Conservation (phyloP, 2,113 vertebrate genomes). For the Hemiscyllium ocellatum region DNA sequence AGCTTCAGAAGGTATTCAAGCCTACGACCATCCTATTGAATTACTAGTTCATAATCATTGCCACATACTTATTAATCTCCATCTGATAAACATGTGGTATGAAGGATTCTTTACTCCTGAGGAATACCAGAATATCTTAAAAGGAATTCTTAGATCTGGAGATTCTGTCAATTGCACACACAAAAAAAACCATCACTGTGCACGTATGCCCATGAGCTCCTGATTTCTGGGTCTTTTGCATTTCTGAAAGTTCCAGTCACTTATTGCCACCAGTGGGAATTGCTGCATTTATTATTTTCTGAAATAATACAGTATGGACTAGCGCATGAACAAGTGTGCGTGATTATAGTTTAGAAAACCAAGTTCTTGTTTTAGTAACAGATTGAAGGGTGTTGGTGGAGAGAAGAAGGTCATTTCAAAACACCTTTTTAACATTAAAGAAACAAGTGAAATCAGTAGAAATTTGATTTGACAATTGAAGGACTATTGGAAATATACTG, state of each 20-base stretch:
- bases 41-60: neutral
- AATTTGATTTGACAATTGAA: neutral
- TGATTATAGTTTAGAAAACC: neutral
- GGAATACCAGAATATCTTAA: slow-evolving; percentile 9
- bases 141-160: neutral
- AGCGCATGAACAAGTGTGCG: neutral
- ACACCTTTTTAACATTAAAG: neutral
- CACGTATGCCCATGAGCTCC: neutral
- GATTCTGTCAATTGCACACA: slow-evolving; percentile 5
- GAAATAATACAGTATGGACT: neutral
- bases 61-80: neutral
- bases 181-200: neutral
- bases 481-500: neutral
- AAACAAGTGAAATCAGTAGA: neutral
- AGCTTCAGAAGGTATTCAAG: neutral
- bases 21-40: neutral
- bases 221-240: neutral
- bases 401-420: neutral
- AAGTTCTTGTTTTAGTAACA: neutral
- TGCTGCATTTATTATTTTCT: neutral
- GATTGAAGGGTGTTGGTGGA: neutral
- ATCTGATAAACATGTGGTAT: neutral
- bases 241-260: slow-evolving; percentile 10
- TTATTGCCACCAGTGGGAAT: slow-evolving; percentile 1
- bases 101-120: slow-evolving; percentile 3